These are phyloP conservation scores for Polymixis flavicincta DNA, from an alignment of 2,888 invertebrate species.

Conservation along the genomic window DNA sequence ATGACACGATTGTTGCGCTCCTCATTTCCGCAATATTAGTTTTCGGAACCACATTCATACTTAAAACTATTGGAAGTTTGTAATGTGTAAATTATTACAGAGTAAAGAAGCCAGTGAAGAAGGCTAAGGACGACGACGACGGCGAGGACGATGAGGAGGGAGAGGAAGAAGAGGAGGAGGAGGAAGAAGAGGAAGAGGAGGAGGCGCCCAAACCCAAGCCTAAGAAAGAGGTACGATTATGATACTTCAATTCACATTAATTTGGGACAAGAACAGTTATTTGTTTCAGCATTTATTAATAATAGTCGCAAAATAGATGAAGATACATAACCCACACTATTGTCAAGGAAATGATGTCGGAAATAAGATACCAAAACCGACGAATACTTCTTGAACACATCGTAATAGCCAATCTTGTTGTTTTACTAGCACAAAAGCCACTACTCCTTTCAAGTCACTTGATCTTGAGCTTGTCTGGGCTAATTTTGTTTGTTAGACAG, in stretches of 20 bases:
- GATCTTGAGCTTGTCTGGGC: not conserved
- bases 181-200: slow-evolving; percentile 86
- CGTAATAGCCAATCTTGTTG: too few species aligned
- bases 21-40: not conserved
- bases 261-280: not conserved
- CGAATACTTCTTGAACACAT: not conserved
- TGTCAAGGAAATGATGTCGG: not conserved
- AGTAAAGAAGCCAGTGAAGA: slow-evolving; percentile 85
- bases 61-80: not conserved
- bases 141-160: slow-evolving; percentile 84
- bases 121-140: slow-evolving; percentile 83
- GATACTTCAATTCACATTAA: not conserved
- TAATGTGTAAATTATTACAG: slow-evolving; percentile 62
- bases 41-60: not conserved
- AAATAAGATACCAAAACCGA: not conserved
- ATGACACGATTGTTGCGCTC: not conserved
- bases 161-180: slow-evolving; percentile 86
- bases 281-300: not conserved
- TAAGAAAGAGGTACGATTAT: slow-evolving; percentile 84
- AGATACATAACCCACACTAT: not conserved
- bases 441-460: not conserved
- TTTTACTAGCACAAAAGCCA: not conserved
- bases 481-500: not conserved
- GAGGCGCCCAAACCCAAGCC: slow-evolving; percentile 87
- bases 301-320: not conserved